Evolutionary conservation across 35 echinoderm and acorn worm species (phyloP).

Genomic region (Lytechinus variegatus): DNA sequence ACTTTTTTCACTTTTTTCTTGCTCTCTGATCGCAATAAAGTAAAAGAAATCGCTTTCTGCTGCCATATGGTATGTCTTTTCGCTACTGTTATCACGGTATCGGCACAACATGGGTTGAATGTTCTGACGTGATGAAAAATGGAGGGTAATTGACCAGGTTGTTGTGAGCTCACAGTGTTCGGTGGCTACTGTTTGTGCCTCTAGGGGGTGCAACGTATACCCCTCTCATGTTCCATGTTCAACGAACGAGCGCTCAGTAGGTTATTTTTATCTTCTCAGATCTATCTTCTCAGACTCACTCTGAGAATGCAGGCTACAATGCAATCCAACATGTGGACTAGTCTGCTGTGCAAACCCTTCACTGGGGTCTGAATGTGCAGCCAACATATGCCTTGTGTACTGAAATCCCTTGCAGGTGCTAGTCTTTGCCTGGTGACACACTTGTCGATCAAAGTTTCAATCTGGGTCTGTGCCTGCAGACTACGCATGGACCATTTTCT

Average conservation of each 20-base stretch:
- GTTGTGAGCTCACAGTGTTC: background rate
- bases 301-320: background rate
- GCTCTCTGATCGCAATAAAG: too few relatives aligned
- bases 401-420: too few relatives aligned
- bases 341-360: too few relatives aligned
- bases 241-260: background rate
- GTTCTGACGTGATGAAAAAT: background rate
- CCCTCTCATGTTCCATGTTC: constrained; percentile 1
- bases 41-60: too few relatives aligned
- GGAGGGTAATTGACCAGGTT: constrained; percentile 1
- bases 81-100: background rate
- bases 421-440: too few relatives aligned
- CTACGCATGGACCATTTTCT: too few relatives aligned
- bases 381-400: too few relatives aligned
- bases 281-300: background rate
- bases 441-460: too few relatives aligned
- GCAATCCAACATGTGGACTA: background rate
- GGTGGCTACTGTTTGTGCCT: background rate
- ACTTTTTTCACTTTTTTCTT: too few relatives aligned
- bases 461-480: too few relatives aligned
- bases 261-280: background rate
- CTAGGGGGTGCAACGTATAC: background rate
- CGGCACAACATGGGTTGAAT: background rate
- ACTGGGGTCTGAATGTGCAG: too few relatives aligned
- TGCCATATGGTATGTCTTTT: too few relatives aligned